These are phyloP conservation scores for Myiotriccus ornatus DNA, from an alignment of 2,797 vertebrate species.

Conservation along the genomic window DNA sequence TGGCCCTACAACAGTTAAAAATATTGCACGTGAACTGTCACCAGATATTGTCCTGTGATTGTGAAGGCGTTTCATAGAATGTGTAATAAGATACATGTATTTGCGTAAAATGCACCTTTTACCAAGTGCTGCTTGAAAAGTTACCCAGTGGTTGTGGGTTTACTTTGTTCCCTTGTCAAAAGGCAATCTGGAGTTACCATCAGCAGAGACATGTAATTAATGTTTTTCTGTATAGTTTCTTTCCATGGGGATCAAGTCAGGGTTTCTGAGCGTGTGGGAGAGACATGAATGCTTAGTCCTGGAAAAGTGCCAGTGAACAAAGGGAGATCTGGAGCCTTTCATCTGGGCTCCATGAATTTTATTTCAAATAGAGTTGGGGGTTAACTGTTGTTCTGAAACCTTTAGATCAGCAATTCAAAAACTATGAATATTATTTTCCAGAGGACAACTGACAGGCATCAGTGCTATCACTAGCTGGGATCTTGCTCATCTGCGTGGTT, in stretches of 20 bases:
- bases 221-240: not conserved
- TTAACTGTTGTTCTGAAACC: not conserved
- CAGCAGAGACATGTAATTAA: not conserved
- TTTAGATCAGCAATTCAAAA: not conserved
- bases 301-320: not conserved
- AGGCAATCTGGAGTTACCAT: not conserved
- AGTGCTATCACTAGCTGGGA: not conserved
- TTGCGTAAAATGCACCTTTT: not conserved
- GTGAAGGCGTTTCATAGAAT: not conserved
- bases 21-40: accelerated
- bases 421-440: not conserved
- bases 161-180: not conserved
- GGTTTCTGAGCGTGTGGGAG: not conserved
- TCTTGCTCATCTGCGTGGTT: not conserved
- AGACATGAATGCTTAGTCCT: not conserved
- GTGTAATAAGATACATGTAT: not conserved
- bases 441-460: not conserved
- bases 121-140: not conserved
- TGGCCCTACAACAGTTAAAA: not conserved
- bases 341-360: not conserved
- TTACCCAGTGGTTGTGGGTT: not conserved
- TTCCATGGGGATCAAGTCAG: not conserved
- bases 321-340: not conserved
- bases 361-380: not conserved
- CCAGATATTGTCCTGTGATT: not conserved